Base-by-base conservation (phyloP, 2,888 invertebrate species). In the Limnephilus rhombicus region DNA sequence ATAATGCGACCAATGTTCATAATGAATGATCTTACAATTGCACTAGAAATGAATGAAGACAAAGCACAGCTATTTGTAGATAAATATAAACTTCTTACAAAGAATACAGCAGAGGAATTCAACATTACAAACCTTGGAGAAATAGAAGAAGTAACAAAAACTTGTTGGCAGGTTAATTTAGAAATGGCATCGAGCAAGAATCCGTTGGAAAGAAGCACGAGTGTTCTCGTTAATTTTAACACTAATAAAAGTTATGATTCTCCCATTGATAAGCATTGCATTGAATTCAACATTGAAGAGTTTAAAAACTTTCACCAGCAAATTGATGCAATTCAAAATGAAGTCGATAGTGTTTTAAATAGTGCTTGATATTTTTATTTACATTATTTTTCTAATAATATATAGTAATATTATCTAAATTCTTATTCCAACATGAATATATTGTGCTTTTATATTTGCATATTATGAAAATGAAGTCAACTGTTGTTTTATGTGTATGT, bases 121-220 rank as follows among this genome's bases (percentile, higher is more conserved):
- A 68, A 91, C 45, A 80, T 94, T 68, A 37, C 82, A 29, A 93
- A 93, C 68, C 91, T 94, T 83, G 93, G 92, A 24, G 29, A 91
- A n/a, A 93, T 93, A 80, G 93, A 93, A 24, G 85, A 91, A 31
- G n/a, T 94, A 0, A 85, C 81, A 15, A 85, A 94, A 31, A 31
- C 87, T 15, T 41, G 82, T 15, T 94, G 93, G 93, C 92, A 94
- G 89, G 82, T 93, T 18, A 93, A 93, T 85, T 80, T 94, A 31
- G 93, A 92, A 53, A 81, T 93, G 85, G 90, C 92, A n/a, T 93
- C 94, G 0, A 92, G 90, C 85, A 85, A 89, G 85, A 93, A 93
- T 88, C 93, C 93, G 68, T 90, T 92, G 85, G 93, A 93, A 80
- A 92, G 89, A 85, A 15, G 68, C 15, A 90, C 93, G 7, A 90